phyloP scores from a whole-genome alignment of 2,888 invertebrate species.

The Agapostemon virescens region DNA sequence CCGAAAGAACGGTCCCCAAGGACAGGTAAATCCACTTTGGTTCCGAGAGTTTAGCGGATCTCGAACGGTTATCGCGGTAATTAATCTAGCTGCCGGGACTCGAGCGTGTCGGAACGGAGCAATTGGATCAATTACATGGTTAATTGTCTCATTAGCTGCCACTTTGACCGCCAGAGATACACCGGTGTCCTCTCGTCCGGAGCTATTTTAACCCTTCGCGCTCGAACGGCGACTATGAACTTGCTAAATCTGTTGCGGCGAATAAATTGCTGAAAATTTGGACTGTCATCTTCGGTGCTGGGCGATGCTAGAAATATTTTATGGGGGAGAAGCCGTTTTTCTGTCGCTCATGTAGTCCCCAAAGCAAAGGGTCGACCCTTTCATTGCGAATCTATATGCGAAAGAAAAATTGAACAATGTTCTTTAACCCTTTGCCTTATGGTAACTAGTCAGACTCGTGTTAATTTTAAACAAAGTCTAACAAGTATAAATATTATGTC shows the following conservation, averaged over 20 bases:
- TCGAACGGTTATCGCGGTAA: neutral
- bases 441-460: no score
- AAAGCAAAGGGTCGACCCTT: no score
- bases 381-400: no score
- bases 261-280: constrained; percentile 2
- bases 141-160: constrained; percentile 22
- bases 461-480: no score
- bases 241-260: neutral
- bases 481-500: no score
- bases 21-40: neutral
- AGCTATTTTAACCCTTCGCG: neutral
- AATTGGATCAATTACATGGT: constrained; percentile 46
- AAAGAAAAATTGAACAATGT: no score
- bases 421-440: no score
- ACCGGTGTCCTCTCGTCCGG: neutral
- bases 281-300: neutral
- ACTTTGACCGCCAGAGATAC: neutral
- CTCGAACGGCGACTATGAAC: neutral
- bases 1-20: neutral
- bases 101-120: constrained; percentile 20
- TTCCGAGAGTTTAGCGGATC: neutral
- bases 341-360: no score
- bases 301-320: neutral
- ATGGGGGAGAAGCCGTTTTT: neutral
- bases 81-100: constrained; percentile 16